Percentiles rank a stretch among this genome's conserved stretches.
Evolutionary conservation across 1,140 invertebrate species (phyloP).

Genomic region (Nasonia longicornis): DNA sequence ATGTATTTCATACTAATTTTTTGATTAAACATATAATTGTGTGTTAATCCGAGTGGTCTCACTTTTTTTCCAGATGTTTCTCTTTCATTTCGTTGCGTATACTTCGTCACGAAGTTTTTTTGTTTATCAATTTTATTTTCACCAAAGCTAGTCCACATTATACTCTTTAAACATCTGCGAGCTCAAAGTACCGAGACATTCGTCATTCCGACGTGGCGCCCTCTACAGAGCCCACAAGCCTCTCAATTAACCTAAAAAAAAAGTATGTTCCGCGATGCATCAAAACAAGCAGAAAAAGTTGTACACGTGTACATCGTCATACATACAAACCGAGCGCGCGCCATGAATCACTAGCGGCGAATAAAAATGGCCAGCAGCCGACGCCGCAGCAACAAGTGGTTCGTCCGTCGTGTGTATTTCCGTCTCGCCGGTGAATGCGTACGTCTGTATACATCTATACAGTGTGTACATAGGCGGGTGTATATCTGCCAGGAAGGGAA

Average conservation of each 20-base stretch:
- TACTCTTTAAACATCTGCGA: neutral
- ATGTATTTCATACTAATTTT: conserved; percentile 71
- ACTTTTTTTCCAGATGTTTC: conserved; percentile 53
- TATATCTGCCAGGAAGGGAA: neutral
- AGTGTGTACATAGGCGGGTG: neutral
- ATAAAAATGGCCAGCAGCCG: conserved; percentile 25
- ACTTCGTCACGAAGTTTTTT: neutral
- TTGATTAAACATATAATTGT: conserved; percentile 70
- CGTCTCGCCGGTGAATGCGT: neutral
- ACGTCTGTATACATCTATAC: neutral
- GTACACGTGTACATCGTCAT: neutral
- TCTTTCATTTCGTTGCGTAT: neutral
- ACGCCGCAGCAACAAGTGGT: conserved; percentile 25
- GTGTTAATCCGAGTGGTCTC: conserved; percentile 61
- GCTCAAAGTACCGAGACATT: neutral
- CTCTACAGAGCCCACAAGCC: neutral
- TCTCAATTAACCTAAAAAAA: too few relatives aligned
- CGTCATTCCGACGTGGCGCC: neutral
- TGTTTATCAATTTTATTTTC: neutral
- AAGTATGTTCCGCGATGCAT: neutral
- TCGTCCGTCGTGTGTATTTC: neutral
- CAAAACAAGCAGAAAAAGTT: neutral
- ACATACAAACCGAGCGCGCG: neutral
- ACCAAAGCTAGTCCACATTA: too few relatives aligned
- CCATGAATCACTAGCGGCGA: neutral